Evolutionary conservation across 2,797 vertebrate species (phyloP).

Genomic region (Poecilia wingei): DNA sequence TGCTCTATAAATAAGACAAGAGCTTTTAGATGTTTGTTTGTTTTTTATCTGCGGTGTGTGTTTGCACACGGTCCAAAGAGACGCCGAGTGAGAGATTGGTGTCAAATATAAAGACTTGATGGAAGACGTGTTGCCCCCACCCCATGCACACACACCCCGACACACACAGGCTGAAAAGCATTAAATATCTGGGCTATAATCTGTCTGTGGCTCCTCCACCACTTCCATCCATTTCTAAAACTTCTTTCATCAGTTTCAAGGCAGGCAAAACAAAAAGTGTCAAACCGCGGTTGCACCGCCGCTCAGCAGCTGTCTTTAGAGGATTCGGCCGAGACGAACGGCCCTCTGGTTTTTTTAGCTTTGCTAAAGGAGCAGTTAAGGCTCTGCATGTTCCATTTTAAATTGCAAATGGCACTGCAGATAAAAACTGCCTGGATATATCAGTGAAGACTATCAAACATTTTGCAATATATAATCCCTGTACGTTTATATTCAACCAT

Average conservation of each 20-base stretch:
- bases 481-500: neutral
- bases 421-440: neutral
- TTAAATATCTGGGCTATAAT: slow-evolving; percentile 9
- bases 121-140: slow-evolving; percentile 26
- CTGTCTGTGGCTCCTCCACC: slow-evolving; percentile 20
- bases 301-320: neutral
- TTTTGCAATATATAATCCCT: neutral
- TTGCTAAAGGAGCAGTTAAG: neutral
- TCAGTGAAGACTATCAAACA: neutral
- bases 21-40: slow-evolving; percentile 28
- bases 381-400: neutral
- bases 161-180: slow-evolving; percentile 12
- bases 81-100: slow-evolving; percentile 70
- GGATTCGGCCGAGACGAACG: neutral
- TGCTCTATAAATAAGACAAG: slow-evolving; percentile 43
- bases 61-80: slow-evolving; percentile 43
- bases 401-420: neutral
- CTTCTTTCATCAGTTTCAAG: slow-evolving; percentile 17
- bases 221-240: slow-evolving; percentile 35
- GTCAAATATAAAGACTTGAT: slow-evolving; percentile 65
- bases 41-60: slow-evolving; percentile 30
- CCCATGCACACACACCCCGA: neutral
- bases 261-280: slow-evolving; percentile 12
- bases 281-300: neutral
- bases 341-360: neutral